phyloP scores from a whole-genome alignment of 2,797 vertebrate genomes.

The Protosalanx chinensis region DNA sequence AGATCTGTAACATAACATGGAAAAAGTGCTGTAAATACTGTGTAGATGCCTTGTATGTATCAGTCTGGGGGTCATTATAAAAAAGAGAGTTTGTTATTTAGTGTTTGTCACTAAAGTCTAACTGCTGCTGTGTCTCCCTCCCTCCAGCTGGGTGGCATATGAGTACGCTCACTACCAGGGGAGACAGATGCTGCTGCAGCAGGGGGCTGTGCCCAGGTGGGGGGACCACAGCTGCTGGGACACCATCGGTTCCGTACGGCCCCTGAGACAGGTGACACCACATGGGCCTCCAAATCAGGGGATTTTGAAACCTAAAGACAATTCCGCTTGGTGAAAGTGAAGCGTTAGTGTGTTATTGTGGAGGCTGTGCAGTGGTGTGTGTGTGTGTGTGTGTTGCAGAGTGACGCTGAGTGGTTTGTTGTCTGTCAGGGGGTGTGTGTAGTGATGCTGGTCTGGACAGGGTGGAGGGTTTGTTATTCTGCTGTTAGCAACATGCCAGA shows the following conservation, averaged over 20 bases:
- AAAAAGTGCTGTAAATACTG: too few species aligned
- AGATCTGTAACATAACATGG: too few species aligned
- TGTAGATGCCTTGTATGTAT: too few species aligned
- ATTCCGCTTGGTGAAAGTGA: too few species aligned
- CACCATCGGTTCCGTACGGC: slow-evolving; percentile 77
- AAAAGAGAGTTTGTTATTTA: too few species aligned
- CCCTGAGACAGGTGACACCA: slow-evolving; percentile 76
- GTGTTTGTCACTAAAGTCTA: neutral
- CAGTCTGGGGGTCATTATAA: too few species aligned
- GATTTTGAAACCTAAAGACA: too few species aligned
- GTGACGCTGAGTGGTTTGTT: neutral
- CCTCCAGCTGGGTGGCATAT: slow-evolving; percentile 80
- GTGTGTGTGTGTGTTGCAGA: neutral
- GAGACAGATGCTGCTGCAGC: slow-evolving; percentile 75
- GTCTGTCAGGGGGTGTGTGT: neutral
- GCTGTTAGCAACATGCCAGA: neutral
- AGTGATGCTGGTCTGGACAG: neutral
- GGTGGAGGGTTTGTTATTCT: neutral
- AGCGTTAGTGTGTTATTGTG: neutral
- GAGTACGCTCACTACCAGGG: slow-evolving; percentile 81
- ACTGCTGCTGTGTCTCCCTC: neutral
- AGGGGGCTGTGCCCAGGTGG: slow-evolving; percentile 73
- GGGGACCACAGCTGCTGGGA: slow-evolving; percentile 78
- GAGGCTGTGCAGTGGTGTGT: neutral
- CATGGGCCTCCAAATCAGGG: neutral